Evolutionary conservation across 2,113 vertebrate genomes (phyloP).

Genomic region (Onychorhynchus coronatus): DNA sequence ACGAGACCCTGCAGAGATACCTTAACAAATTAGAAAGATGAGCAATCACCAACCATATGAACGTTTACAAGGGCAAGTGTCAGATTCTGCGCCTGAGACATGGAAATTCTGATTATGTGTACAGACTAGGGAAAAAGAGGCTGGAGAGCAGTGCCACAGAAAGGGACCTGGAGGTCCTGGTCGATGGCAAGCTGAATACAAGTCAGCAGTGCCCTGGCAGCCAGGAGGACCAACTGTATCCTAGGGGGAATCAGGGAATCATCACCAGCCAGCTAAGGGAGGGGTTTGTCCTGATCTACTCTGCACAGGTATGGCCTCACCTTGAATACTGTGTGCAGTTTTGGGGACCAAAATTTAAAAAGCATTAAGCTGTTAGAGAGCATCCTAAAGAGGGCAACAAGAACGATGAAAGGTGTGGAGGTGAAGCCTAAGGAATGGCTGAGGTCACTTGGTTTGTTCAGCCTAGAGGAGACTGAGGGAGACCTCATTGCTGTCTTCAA

Average conservation of each 20-base stretch:
- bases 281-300: neutral
- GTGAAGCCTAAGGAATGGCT: neutral
- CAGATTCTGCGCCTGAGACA: neutral
- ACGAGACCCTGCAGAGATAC: neutral
- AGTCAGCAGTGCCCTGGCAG: neutral
- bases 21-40: neutral
- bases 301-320: fast-evolving
- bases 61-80: neutral
- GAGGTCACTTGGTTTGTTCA: neutral
- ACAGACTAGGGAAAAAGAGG: neutral
- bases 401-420: neutral
- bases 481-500: neutral
- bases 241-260: neutral
- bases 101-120: neutral
- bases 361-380: neutral
- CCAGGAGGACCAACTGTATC: neutral
- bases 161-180: neutral
- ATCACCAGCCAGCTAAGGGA: fast-evolving
- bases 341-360: no score
- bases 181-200: neutral
- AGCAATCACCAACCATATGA: neutral
- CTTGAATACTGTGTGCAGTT: neutral
- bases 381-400: neutral
- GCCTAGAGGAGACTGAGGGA: neutral
- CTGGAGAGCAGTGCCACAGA: no score